Evolutionary conservation across 1,140 invertebrate species (phyloP), one percentile per base, ranked within the genome.

Genomic region (Euschistus heros): DNA sequence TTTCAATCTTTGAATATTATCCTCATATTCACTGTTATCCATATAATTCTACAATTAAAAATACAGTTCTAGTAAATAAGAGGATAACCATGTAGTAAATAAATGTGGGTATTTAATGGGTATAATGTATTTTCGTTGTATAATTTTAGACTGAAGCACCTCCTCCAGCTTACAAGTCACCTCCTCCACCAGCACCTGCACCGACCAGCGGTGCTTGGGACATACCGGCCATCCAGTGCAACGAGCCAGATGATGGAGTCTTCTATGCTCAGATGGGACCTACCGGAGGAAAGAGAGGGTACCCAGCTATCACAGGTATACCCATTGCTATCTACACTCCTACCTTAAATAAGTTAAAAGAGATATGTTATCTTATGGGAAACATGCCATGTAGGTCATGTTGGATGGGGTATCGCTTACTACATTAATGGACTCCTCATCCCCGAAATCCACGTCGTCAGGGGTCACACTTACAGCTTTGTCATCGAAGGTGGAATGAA

Each of bases 401-500:
- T 93, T 3, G 91, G 91, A 46, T 94, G 92, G 91, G 91, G 92
- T 47, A 88, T 95, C 69, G 86, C 90, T 0, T 97, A 92, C 92
- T 94, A 92, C 77, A 94, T 97, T 69, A 97, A 97, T 75, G 94
- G 94, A 0, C 80, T 96, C 0, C 77, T 97, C 7, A 91, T 95
- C 66, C 93, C 94, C 0, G 93, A 94, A 77, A 87, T 97, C 64
- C 89, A 94, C 70, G 87, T 97, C 2, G 89, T 95, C 0, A 79
- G 94, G 46, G 92, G 92, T 2, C 86, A 84, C 72, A 91, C 86
- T 13, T 97, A 97, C 73, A 93, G 88, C 0, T 95, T 95, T 74
- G 85, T 94, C 13, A 83, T 89, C 0, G 93, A 97, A 76, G 93
- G 89, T 2, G 94, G 94, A 14, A 77, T 83, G 20, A 83, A 96